These are phyloP conservation scores for Otis tarda DNA, from an alignment of 2,113 vertebrate genomes.

Conservation along the genomic window DNA sequence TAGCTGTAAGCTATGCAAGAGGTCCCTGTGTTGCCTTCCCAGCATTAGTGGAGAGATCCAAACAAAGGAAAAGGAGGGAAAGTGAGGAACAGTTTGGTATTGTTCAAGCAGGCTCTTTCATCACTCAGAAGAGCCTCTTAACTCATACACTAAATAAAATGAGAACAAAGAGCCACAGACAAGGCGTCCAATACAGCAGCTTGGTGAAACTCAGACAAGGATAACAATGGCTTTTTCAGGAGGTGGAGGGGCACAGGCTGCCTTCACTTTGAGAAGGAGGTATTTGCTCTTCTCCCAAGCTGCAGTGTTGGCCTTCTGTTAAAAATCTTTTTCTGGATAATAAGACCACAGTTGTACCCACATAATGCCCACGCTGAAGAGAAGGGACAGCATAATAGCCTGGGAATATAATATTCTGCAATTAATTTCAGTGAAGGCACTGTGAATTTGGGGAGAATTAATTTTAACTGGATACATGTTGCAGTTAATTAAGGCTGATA, in stretches of 20 bases:
- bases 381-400: neutral
- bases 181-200: neutral
- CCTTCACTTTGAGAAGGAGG: neutral
- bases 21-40: neutral
- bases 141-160: neutral
- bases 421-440: neutral
- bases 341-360: neutral
- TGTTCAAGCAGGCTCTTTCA: neutral
- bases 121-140: neutral
- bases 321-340: neutral
- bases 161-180: neutral
- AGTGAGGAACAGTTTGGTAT: neutral
- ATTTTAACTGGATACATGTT: conserved; percentile 3
- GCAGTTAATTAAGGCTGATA: conserved; percentile 34
- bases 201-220: neutral
- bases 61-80: neutral
- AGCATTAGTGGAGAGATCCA: neutral
- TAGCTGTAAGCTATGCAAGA: neutral
- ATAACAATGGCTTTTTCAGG: neutral
- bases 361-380: neutral
- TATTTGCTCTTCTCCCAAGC: neutral
- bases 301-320: neutral
- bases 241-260: neutral
- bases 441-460: conserved; percentile 14
- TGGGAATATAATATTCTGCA: neutral